Conservation (phyloP, 2,797 vertebrate species). For the Peromyscus attwateri region DNA sequence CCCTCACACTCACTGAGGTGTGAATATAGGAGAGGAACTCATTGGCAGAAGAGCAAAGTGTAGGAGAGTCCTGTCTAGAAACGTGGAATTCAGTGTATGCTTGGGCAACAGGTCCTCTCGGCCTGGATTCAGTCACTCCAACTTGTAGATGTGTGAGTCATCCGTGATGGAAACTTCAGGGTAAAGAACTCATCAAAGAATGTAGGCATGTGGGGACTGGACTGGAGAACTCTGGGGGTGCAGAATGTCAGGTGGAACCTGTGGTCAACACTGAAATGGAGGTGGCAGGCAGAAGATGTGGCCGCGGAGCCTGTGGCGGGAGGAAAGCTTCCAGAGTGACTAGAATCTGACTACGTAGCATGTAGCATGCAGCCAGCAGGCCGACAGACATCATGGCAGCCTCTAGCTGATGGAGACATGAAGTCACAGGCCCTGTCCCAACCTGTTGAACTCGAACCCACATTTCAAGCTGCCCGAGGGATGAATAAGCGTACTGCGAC, state of each 20-base stretch:
- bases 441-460: not conserved
- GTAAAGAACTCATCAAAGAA: not conserved
- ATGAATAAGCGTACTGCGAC: too few species aligned
- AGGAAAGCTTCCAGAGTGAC: not conserved
- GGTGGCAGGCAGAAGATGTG: not conserved
- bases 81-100: rapidly evolving
- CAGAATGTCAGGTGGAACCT: not conserved
- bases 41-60: not conserved
- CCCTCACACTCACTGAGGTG: not conserved
- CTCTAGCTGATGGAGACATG: not conserved
- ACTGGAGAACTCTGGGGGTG: not conserved
- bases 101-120: too few species aligned
- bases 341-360: not conserved
- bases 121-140: too few species aligned
- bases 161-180: too few species aligned
- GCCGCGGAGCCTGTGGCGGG: not conserved
- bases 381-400: too few species aligned
- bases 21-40: too few species aligned
- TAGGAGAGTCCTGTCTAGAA: not conserved
- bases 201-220: not conserved
- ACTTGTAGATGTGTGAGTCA: too few species aligned
- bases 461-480: not conserved
- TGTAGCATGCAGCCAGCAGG: too few species aligned
- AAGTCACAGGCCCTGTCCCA: not conserved
- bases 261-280: not conserved